Evolutionary conservation across 2,888 invertebrate genomes (phyloP), one percentile per base, ranked within the genome.

Genomic region (Cheilosia soror): DNA sequence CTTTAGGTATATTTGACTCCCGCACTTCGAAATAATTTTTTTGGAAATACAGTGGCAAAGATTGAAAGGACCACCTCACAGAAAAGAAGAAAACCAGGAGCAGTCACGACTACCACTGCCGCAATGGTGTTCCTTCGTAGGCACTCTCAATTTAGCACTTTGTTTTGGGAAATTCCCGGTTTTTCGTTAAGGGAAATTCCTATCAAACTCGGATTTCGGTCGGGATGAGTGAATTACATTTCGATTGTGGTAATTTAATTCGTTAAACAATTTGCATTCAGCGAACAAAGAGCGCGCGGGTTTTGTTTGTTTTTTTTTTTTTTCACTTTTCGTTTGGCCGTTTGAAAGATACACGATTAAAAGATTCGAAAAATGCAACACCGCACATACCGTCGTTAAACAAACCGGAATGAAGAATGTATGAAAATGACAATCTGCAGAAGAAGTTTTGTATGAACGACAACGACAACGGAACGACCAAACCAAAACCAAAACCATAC

Each of bases 331-430:
- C 20, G n/a, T 42, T 60, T 44, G 71, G 66, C 69, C 75, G 75
- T 75, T 79, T 75, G 37, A 51, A 31, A 73, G 11, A 73, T 47
- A 69, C 57, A 63, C 73, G 79, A 69, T 42, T 27, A 40, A 33
- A 42, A 40, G 15, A 62, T 66, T 80, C 53, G 60, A 84, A 76
- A 51, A 49, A 76, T 29, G n/a, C 37, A n/a, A 31, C 11, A 66
- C 42, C 66, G 29, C 60, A 71, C n/a, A 66, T 49, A 42, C 80
- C 69, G 75, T 42, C 55, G 69, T 71, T 66, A 29, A 84, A 76
- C 53, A 84, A 84, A 84, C 84, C 84, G 84, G 84, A 84, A 80
- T 84, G 80, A 71, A 79, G 71, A 79, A 65, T 20, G 20, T 20
- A 20, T 20, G 20, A 20, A 20, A 20, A 20, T 69, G 49, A 62